phyloP scores from a whole-genome alignment of 2,113 vertebrate genomes.

The Dermatemys mawii region DNA sequence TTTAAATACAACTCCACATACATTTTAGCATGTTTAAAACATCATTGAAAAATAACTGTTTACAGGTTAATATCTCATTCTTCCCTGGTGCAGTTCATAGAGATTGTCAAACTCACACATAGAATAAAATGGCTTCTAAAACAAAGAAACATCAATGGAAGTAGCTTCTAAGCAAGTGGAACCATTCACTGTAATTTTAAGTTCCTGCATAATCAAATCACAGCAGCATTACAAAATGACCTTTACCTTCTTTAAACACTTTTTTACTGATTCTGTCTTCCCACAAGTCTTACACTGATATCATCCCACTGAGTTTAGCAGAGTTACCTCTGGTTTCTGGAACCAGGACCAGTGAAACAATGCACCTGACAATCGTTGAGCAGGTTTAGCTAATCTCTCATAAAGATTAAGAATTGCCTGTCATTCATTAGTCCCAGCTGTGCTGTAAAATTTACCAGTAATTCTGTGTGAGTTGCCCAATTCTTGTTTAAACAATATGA shows the following conservation, averaged over 20 bases:
- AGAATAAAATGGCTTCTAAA: neutral
- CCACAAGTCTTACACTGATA: neutral
- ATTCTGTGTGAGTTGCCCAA: neutral
- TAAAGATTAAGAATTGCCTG: neutral
- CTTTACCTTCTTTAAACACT: neutral
- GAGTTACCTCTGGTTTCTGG: neutral
- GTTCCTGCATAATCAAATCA: neutral
- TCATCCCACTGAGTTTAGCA: neutral
- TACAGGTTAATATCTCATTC: slow-evolving; percentile 34
- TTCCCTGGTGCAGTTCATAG: neutral
- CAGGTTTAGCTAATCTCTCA: neutral
- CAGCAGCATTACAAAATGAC: neutral
- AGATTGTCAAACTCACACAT: neutral
- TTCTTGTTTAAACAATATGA: neutral
- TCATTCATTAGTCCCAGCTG: neutral
- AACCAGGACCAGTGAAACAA: neutral
- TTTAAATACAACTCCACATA: neutral
- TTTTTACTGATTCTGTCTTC: neutral
- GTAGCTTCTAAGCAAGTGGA: neutral
- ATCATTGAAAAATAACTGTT: slow-evolving; percentile 29
- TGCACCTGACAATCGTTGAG: neutral
- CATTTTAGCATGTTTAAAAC: slow-evolving; percentile 4
- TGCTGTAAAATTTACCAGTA: neutral
- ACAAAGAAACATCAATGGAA: neutral
- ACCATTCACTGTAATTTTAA: neutral